phyloP scores from a whole-genome alignment of 2,113 vertebrate genomes.

The Elephantulus edwardii region DNA sequence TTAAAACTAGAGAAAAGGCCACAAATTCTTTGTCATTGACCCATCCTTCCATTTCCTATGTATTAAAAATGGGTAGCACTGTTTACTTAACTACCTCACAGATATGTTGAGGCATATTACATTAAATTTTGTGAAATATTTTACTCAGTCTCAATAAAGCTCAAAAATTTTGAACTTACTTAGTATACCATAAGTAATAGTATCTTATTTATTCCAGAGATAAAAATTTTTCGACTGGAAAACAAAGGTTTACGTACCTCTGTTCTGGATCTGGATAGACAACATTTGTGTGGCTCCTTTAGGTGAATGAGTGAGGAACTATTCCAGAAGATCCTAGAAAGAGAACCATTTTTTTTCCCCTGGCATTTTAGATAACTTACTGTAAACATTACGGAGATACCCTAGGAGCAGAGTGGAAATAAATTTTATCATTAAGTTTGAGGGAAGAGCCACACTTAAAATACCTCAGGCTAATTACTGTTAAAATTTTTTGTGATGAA shows the following conservation, averaged over 20 bases:
- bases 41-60: slow-evolving; percentile 56
- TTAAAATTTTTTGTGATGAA: slow-evolving; percentile 54
- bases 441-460: slow-evolving; percentile 67
- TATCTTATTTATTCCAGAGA: slow-evolving; percentile 20
- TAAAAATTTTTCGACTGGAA: slow-evolving; percentile 48
- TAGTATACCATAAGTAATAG: slow-evolving; percentile 32
- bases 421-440: slow-evolving; percentile 21
- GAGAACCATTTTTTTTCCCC: neutral
- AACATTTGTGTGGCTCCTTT: slow-evolving; percentile 28
- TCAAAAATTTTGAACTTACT: slow-evolving; percentile 33
- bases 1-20: slow-evolving; percentile 33
- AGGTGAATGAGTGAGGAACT: neutral
- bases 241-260: slow-evolving; percentile 39
- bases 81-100: slow-evolving; percentile 78
- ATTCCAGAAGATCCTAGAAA: neutral
- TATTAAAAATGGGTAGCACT: slow-evolving; percentile 71
- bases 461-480: slow-evolving; percentile 81
- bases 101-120: slow-evolving; percentile 62
- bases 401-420: slow-evolving; percentile 10
- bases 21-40: slow-evolving; percentile 39
- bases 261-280: neutral
- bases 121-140: slow-evolving; percentile 62
- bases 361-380: neutral
- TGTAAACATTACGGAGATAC: slow-evolving; percentile 10
- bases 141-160: slow-evolving; percentile 55